These are phyloP conservation scores for Tiliacea citrago DNA, from an alignment of 2,888 invertebrate species.

Conservation along the genomic window DNA sequence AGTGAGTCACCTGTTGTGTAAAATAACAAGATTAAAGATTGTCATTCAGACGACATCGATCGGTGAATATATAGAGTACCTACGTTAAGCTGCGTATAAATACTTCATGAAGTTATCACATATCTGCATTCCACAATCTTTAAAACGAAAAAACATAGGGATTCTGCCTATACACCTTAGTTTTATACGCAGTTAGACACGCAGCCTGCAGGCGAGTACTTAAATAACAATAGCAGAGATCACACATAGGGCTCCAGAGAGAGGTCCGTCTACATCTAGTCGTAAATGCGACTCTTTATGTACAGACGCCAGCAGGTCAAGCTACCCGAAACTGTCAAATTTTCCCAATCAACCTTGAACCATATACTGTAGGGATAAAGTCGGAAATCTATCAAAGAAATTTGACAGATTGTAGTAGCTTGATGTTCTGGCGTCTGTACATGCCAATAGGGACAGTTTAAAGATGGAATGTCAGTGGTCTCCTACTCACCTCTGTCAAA, in stretches of 20 bases:
- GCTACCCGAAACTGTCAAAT: no score
- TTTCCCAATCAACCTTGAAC: no score
- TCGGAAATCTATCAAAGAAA: no score
- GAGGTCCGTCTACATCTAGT: no score
- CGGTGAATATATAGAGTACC: conserved; percentile 1
- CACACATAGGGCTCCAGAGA: not conserved
- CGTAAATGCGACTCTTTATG: no score
- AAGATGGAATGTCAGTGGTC: not conserved
- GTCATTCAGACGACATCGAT: conserved; percentile 22
- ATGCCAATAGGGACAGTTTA: not conserved
- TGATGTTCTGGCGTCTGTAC: no score
- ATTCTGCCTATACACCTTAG: no score
- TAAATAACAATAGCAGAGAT: conserved; percentile 8
- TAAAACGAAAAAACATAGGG: conserved; percentile 20
- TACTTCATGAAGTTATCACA: conserved; percentile 20
- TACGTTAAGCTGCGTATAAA: conserved; percentile 14
- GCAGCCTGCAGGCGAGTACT: not conserved
- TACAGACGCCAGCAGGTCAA: no score
- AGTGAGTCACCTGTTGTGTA: conserved; percentile 44
- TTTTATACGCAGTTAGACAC: no score
- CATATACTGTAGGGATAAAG: no score
- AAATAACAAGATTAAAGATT: conserved; percentile 37
- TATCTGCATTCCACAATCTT: not conserved
- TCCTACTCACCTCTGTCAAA: conserved; percentile 94
- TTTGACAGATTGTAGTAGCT: no score